phyloP scores from a whole-genome alignment of 2,113 vertebrate species.

The Cervus canadensis region DNA sequence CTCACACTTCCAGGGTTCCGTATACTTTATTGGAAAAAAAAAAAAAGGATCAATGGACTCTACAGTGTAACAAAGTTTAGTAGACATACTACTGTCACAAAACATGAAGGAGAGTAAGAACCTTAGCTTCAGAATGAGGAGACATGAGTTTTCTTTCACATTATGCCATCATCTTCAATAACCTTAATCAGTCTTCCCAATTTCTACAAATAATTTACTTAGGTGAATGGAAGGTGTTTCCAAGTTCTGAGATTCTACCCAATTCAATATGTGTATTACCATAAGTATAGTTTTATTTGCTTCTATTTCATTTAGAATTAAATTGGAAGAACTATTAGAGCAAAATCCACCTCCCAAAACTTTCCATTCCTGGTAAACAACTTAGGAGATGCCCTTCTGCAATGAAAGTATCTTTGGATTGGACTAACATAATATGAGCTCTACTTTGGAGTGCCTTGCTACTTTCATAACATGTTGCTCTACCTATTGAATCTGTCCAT shows the following conservation, averaged over 20 bases:
- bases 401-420: neutral
- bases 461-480: too few relatives aligned
- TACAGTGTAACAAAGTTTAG: neutral
- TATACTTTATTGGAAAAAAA: neutral
- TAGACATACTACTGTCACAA: neutral
- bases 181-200: neutral
- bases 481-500: too few relatives aligned
- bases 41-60: neutral
- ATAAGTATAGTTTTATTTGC: neutral
- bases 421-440: neutral
- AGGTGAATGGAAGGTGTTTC: neutral
- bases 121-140: neutral
- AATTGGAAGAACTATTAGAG: neutral
- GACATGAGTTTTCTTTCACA: neutral
- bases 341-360: neutral
- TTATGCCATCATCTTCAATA: neutral
- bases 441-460: too few relatives aligned
- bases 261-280: neutral
- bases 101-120: neutral
- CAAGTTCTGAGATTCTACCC: neutral
- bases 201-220: neutral
- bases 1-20: neutral
- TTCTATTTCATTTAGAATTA: neutral
- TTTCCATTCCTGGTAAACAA: neutral
- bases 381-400: neutral